A percentile compares a stretch with the other conserved stretches of the same genome.
Conservation (phyloP, 2,113 vertebrate genomes). For the Oreochromis tanganicae region DNA sequence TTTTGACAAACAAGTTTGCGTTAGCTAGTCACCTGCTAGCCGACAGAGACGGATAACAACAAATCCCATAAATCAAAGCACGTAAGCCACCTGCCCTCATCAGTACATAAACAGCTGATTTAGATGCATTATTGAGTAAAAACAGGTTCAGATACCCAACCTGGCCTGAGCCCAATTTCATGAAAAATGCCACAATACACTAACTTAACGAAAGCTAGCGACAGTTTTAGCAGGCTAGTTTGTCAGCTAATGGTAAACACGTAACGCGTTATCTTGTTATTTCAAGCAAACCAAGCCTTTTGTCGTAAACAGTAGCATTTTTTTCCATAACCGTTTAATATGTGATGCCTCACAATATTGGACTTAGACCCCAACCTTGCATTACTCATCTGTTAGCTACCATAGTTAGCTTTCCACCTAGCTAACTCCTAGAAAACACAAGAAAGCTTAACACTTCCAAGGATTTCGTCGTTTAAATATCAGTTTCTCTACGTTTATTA, state of each 20-base stretch:
- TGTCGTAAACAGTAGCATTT: accelerated
- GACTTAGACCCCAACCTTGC: not conserved
- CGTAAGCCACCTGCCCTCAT: not conserved
- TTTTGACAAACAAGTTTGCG: slow-evolving; percentile 33
- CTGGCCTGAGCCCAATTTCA: not conserved
- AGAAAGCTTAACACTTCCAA: not conserved
- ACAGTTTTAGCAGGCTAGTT: slow-evolving; percentile 37
- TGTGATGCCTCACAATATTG: not conserved
- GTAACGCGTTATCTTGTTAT: not conserved
- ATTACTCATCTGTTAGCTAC: slow-evolving; percentile 20
- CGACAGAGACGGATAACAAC: slow-evolving; percentile 9
- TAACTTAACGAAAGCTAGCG: slow-evolving; percentile 1
- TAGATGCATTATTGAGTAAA: too few relatives aligned
- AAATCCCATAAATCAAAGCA: not conserved
- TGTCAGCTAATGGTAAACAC: not conserved
- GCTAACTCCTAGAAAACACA: slow-evolving; percentile 21
- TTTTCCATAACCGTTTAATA: accelerated
- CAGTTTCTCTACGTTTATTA: not conserved
- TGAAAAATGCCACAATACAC: not conserved
- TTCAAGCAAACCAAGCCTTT: accelerated
- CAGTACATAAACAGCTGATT: not conserved
- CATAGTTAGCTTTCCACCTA: slow-evolving; percentile 38
- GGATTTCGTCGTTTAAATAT: not conserved
- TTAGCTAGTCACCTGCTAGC: slow-evolving; percentile 11
- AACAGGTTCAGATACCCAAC: not conserved